Evolutionary conservation across 2,888 invertebrate species (phyloP), one percentile per base, ranked within the genome.

Genomic region (Horisme vitalbata): DNA sequence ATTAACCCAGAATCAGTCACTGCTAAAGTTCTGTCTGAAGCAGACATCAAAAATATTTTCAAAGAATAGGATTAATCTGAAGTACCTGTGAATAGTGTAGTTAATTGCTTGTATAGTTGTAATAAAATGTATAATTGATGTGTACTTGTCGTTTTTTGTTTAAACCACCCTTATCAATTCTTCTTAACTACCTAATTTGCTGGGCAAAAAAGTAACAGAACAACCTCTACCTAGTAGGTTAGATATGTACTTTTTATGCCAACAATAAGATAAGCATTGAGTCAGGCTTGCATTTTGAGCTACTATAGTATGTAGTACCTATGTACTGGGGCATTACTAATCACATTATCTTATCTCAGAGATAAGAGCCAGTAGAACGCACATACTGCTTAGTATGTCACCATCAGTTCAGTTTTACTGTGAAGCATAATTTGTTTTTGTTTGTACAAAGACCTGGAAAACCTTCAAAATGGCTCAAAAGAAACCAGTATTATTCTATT

Each of bases 401-500:
- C 65, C n/a, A n/a, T n/a, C 55, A 47, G 59, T 54, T 45, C 44
- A 45, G 52, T 57, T 58, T 55, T 61, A 59, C 61, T 61, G 47
- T 47, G 38, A 54, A 56, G 49, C 62, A 52, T 52, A 50, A 53
- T 52, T 51, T 46, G 35, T 61, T 50, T 55, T 26, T 47, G 58
- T 60, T 52, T 55, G 46, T 53, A 55, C 57, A 56, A 49, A 7
- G 44, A 45, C 46, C 10, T 49, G 50, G 35, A 53, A 66, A 59
- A 58, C 41, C 24, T 46, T 31, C 28, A 84, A 81, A 75, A 90
- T 90, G 90, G 78, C 75, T 32, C 75, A 78, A 55, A 79, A 64
- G 52, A 86, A 68, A 62, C 74, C 88, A 2, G 52, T 85, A 18
- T 76, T 81, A 70, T 90, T 90, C 65, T 91, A 90, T 62, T 75